phyloP scores from a whole-genome alignment of 2,113 vertebrate genomes.

The Steatornis caripensis region DNA sequence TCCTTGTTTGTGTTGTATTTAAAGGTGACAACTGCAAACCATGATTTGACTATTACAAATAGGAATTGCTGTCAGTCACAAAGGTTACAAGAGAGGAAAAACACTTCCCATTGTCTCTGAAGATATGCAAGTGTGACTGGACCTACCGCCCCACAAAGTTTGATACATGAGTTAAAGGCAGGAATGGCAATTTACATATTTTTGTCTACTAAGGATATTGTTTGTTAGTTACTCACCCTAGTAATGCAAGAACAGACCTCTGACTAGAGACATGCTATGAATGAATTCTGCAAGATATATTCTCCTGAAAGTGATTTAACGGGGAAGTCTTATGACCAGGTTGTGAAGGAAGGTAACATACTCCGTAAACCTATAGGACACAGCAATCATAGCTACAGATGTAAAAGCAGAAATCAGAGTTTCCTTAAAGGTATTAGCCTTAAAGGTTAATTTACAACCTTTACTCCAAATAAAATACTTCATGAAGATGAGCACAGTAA shows the following conservation, averaged over 20 bases:
- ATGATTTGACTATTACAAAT: background rate
- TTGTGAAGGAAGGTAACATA: background rate
- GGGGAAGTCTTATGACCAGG: background rate
- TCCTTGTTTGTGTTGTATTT: background rate
- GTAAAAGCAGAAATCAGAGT: background rate
- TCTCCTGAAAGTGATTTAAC: background rate
- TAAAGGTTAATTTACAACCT: background rate
- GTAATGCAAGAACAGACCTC: background rate
- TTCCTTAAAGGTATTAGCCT: background rate
- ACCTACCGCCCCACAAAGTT: background rate
- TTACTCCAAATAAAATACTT: background rate
- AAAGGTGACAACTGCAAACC: background rate
- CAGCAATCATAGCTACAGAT: background rate
- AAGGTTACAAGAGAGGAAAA: background rate
- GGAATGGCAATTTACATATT: background rate
- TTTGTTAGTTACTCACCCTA: background rate
- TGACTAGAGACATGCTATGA: background rate
- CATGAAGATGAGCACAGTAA: background rate
- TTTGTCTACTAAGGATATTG: background rate
- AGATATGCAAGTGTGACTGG: background rate
- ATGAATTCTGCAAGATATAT: background rate
- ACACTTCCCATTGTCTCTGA: background rate
- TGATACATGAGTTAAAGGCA: background rate
- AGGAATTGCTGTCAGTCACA: background rate
- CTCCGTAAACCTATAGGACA: background rate